Percentiles rank a stretch among this genome's conserved stretches.
Conservation (phyloP, 2,797 vertebrate species). For the Lepidocolaptes lacrymiger region DNA sequence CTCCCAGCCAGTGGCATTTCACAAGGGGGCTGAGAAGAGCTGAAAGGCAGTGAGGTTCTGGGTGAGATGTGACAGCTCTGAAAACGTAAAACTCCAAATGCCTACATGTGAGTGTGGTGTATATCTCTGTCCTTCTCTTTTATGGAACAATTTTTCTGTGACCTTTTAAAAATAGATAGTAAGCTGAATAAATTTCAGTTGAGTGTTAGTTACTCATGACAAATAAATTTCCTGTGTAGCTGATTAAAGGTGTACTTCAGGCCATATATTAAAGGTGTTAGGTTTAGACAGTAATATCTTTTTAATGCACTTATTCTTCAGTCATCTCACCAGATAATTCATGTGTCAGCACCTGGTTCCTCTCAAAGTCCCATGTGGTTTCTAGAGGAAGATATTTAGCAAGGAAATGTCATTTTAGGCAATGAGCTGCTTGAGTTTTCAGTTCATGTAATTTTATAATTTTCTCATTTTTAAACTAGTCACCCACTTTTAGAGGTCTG, state of each 20-base stretch:
- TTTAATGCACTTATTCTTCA: background rate
- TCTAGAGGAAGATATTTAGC: background rate
- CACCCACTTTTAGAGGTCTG: background rate
- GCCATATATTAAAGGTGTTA: background rate
- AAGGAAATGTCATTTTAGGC: background rate
- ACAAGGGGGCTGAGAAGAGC: background rate
- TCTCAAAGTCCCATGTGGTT: background rate
- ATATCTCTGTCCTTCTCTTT: background rate
- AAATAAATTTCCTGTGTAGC: background rate
- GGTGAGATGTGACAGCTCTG: background rate
- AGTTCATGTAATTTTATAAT: background rate
- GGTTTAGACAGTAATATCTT: background rate
- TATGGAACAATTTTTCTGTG: background rate
- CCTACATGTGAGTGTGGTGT: fast-evolving
- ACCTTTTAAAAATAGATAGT: background rate
- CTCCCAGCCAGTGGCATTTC: fast-evolving
- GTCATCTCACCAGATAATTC: background rate
- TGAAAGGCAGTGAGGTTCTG: background rate
- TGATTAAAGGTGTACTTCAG: background rate
- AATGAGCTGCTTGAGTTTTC: background rate
- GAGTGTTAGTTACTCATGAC: background rate
- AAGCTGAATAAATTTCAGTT: background rate
- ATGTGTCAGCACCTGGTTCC: background rate
- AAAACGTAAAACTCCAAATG: background rate
- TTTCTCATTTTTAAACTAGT: background rate